Conservation (phyloP, 53 echinoderm and acorn worm species). For the Henricia sp. region DNA sequence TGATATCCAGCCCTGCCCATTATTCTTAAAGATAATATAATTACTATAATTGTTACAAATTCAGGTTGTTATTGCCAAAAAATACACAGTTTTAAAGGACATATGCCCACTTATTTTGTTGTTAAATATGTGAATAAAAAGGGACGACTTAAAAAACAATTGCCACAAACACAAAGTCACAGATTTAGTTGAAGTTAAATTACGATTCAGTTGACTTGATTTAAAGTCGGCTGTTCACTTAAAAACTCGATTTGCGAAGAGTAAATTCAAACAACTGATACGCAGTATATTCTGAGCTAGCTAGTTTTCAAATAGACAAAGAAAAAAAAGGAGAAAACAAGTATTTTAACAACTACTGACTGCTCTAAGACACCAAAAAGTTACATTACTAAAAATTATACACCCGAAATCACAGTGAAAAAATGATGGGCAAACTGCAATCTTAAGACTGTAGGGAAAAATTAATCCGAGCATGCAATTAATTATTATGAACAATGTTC, state of each 20-base stretch:
- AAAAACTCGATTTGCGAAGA: no score
- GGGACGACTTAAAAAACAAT: slow-evolving; percentile 1
- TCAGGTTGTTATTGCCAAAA: slow-evolving; percentile 57
- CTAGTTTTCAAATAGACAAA: no score
- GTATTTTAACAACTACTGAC: neutral
- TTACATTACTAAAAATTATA: no score
- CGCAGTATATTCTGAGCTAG: no score
- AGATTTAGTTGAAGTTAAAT: neutral
- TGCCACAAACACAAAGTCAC: neutral
- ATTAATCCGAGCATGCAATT: no score
- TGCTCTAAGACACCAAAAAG: neutral
- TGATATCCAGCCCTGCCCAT: neutral
- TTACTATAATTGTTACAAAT: slow-evolving; percentile 46
- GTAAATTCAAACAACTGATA: no score
- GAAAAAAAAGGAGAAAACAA: no score
- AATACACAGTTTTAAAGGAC: slow-evolving; percentile 50
- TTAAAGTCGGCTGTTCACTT: no score
- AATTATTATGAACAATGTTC: no score
- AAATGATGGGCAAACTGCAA: no score
- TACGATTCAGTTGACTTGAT: neutral
- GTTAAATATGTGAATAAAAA: slow-evolving; percentile 18
- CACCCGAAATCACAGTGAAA: no score
- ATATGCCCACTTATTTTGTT: slow-evolving; percentile 3
- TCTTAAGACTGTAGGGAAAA: no score
- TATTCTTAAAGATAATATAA: slow-evolving; percentile 36